A percentile compares a stretch with the other conserved stretches of the same genome.
phyloP scores from a whole-genome alignment of 2,113 vertebrate genomes.

The Lasiurus borealis region DNA sequence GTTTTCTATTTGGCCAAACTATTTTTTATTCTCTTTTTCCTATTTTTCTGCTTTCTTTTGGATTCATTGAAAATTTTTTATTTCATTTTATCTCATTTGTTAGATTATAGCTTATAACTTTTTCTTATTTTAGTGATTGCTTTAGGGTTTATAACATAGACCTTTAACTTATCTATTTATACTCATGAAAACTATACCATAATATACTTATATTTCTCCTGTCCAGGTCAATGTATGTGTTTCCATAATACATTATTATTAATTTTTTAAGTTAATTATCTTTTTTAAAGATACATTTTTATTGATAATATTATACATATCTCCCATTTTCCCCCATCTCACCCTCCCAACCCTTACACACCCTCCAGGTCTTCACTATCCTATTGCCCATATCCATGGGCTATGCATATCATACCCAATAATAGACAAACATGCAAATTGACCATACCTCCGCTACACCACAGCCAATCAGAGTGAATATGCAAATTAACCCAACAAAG shows the following conservation, averaged over 20 bases:
- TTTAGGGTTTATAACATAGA: not conserved
- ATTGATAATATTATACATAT: no score
- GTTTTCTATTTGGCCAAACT: conserved; percentile 4
- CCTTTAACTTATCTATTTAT: conserved; percentile 8
- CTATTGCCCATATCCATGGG: no score
- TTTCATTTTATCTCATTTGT: conserved; percentile 16
- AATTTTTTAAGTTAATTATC: not conserved
- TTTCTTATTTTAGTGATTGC: conserved; percentile 29
- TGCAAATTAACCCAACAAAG: no score
- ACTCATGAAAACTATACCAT: not conserved
- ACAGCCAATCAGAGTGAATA: no score
- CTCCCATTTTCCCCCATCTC: no score
- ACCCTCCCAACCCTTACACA: no score
- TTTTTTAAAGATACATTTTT: no score
- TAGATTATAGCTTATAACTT: conserved; percentile 15
- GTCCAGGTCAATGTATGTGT: not conserved
- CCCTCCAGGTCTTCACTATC: no score
- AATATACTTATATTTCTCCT: not conserved
- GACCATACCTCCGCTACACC: no score
- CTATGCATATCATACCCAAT: no score
- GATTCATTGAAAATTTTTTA: conserved; percentile 22
- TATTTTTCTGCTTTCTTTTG: not conserved
- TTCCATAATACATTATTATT: not conserved
- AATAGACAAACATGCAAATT: no score
- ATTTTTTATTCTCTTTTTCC: not conserved